Conservation (phyloP, 2,888 invertebrate genomes). For the Melangyna quadrimaculata region DNA sequence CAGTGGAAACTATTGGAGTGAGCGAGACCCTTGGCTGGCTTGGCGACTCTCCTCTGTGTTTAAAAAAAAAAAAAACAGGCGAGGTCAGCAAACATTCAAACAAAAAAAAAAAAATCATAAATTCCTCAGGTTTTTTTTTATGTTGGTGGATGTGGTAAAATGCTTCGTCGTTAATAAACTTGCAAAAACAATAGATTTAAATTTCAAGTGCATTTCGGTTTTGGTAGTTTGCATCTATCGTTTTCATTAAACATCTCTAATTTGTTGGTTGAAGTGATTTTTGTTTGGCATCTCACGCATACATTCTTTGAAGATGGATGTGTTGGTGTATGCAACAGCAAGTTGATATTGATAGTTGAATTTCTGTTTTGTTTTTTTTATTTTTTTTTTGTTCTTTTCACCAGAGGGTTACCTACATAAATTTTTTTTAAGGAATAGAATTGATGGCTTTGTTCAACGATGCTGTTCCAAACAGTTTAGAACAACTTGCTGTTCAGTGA, state of each 20-base stretch:
- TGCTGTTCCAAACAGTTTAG: no score
- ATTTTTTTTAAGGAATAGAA: background rate
- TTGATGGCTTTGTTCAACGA: no score
- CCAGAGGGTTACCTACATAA: background rate
- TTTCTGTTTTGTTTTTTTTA: conserved; percentile 44
- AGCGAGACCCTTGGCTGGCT: background rate
- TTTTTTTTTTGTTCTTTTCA: conserved; percentile 2
- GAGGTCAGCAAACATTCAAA: conserved; percentile 48
- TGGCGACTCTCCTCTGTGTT: background rate
- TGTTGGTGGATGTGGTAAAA: background rate
- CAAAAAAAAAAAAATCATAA: background rate
- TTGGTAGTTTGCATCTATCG: background rate
- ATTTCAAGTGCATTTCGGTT: background rate
- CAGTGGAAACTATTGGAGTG: background rate
- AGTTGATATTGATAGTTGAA: no score
- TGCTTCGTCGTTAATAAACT: background rate
- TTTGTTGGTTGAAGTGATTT: background rate
- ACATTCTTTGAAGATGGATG: background rate
- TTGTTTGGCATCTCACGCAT: background rate
- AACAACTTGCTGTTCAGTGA: no score
- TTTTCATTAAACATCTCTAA: background rate
- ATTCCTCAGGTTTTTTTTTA: background rate
- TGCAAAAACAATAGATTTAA: background rate
- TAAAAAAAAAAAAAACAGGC: conserved; percentile 49
- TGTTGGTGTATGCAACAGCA: conserved; percentile 53